A percentile compares a stretch with the other conserved stretches of the same genome.
Evolutionary conservation across 2,113 vertebrate genomes (phyloP).

Genomic region (Periophthalmodon schlosseri): DNA sequence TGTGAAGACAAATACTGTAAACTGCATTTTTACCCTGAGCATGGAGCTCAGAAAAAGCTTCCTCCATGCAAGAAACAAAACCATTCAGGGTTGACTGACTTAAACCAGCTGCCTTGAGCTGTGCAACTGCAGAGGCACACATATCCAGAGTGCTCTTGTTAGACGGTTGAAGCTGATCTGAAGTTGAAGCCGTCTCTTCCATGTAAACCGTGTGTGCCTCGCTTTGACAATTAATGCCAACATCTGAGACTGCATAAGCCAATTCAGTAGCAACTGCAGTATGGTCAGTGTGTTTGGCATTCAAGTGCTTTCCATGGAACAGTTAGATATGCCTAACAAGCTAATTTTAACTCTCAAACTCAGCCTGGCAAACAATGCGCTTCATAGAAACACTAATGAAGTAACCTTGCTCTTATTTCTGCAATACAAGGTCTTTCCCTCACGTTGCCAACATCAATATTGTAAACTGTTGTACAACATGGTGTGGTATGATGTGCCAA

Average conservation of each 20-base stretch:
- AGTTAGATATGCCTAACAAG: no score
- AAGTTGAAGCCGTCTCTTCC: background rate
- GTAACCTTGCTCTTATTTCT: no score
- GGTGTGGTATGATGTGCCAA: no score
- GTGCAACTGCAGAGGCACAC: slow-evolving; percentile 1
- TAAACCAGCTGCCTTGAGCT: background rate
- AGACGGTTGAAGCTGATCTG: background rate
- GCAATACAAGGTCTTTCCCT: no score
- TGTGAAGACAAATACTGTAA: background rate
- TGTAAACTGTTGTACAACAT: no score
- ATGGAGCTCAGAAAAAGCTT: background rate
- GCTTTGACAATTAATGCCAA: background rate
- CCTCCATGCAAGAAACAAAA: background rate
- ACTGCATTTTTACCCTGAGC: background rate
- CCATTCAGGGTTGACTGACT: background rate
- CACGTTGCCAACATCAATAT: no score
- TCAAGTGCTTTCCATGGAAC: background rate
- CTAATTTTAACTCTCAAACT: no score
- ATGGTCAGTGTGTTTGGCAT: background rate
- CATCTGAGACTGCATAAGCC: background rate
- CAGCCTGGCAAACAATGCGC: no score
- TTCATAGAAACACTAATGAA: no score
- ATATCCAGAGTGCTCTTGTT: slow-evolving; percentile 1
- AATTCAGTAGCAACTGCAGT: background rate
- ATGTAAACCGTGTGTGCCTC: background rate